These are phyloP conservation scores for Tenebrosternarchus preto DNA, from an alignment of 2,113 vertebrate genomes.

Conservation along the genomic window DNA sequence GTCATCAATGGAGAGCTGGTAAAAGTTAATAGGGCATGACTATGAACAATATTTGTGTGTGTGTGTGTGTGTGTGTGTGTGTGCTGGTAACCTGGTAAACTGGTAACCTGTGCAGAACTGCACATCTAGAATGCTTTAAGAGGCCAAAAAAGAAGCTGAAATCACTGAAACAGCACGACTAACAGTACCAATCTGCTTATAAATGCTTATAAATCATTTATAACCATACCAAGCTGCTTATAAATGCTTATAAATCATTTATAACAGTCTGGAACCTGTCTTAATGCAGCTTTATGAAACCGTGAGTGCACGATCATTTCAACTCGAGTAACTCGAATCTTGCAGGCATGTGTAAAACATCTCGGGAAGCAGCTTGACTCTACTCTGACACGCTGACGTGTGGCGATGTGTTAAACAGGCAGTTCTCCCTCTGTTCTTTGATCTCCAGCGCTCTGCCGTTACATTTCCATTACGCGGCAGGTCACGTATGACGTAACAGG, in stretches of 20 bases:
- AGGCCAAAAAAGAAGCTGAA: background rate
- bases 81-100: background rate
- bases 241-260: no score
- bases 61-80: background rate
- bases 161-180: background rate
- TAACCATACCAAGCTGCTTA: no score
- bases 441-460: background rate
- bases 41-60: background rate
- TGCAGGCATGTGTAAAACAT: no score
- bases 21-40: conserved; percentile 28
- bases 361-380: no score
- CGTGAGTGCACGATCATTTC: background rate
- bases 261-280: background rate
- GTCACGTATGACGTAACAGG: no score
- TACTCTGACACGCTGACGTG: no score
- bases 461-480: background rate
- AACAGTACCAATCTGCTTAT: no score
- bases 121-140: no score
- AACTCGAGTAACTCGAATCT: no score
- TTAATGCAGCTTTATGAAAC: background rate
- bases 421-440: background rate
- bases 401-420: background rate
- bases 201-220: no score
- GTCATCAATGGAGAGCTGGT: conserved; percentile 53
- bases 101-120: no score